phyloP scores from a whole-genome alignment of 2,113 vertebrate species.

The Esox niger region DNA sequence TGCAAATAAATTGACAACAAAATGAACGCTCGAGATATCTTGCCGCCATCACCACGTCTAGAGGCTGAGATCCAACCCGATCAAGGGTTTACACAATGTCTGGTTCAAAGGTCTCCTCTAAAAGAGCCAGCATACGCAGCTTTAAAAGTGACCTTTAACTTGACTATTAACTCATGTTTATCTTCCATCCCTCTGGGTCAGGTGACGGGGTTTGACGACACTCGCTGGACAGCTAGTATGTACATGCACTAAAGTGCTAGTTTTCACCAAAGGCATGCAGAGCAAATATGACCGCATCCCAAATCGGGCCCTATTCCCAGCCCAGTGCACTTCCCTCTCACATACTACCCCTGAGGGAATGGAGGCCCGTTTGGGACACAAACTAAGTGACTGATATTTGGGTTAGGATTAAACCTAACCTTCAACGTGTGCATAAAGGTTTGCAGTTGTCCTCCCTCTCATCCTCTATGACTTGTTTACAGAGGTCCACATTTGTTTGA shows the following conservation, averaged over 20 bases:
- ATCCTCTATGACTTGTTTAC: conserved; percentile 45
- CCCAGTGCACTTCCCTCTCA: too few relatives aligned
- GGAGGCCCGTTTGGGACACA: too few relatives aligned
- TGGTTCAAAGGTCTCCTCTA: too few relatives aligned
- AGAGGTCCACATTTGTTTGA: conserved; percentile 58
- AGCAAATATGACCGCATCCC: conserved; percentile 53
- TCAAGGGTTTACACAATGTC: too few relatives aligned
- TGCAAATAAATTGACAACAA: conserved; percentile 79
- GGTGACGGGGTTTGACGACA: conserved; percentile 62
- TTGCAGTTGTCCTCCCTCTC: conserved; percentile 36
- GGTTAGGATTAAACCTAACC: conserved; percentile 75
- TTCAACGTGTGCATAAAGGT: conserved; percentile 69
- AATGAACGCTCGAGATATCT: conserved; percentile 72
- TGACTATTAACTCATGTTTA: too few relatives aligned
- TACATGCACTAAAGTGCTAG: conserved; percentile 94
- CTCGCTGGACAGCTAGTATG: conserved; percentile 78
- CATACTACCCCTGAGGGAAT: too few relatives aligned
- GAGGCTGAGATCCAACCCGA: too few relatives aligned
- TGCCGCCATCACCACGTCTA: conserved; percentile 51
- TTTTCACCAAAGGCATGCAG: conserved; percentile 84
- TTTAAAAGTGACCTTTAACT: too few relatives aligned
- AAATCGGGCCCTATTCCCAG: too few relatives aligned
- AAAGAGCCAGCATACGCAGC: too few relatives aligned
- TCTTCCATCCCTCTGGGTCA: too few relatives aligned
- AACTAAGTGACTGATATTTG: conserved; percentile 61